These are phyloP conservation scores for Ochotona curzoniae DNA, from an alignment of 2,113 vertebrate species.

Conservation along the genomic window DNA sequence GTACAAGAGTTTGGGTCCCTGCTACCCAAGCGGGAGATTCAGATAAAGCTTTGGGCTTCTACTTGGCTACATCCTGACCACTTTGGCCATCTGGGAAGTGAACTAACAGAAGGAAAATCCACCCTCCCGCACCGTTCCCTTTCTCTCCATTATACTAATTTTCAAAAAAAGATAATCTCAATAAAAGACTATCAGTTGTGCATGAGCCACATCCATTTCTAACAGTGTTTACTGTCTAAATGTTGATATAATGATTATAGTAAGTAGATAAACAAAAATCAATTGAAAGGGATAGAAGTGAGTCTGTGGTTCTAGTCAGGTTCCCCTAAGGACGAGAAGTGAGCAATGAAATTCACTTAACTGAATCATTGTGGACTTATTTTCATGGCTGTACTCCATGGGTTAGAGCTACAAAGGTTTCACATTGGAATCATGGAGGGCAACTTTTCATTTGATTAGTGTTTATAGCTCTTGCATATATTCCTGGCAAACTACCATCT, in stretches of 20 bases:
- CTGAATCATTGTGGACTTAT: neutral
- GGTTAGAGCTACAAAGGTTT: neutral
- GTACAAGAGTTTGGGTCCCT: no score
- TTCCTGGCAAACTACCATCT: no score
- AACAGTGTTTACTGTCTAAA: neutral
- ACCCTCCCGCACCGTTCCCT: no score
- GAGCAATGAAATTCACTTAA: neutral
- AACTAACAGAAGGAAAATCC: no score
- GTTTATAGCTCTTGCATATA: no score
- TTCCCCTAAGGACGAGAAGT: neutral
- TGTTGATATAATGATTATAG: neutral
- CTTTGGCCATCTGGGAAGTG: no score
- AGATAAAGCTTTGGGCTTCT: no score
- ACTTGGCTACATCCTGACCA: no score
- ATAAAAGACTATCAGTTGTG: no score
- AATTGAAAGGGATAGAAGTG: slow-evolving; percentile 33
- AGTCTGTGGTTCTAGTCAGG: neutral
- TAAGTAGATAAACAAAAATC: neutral
- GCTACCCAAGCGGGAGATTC: no score
- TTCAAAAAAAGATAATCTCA: no score
- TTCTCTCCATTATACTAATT: no score
- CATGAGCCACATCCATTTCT: neutral
- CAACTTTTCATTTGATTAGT: neutral
- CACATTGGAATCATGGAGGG: neutral
- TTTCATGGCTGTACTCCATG: neutral